Conservation (phyloP, 2,888 invertebrate species). For the Hemithea aestivaria region DNA sequence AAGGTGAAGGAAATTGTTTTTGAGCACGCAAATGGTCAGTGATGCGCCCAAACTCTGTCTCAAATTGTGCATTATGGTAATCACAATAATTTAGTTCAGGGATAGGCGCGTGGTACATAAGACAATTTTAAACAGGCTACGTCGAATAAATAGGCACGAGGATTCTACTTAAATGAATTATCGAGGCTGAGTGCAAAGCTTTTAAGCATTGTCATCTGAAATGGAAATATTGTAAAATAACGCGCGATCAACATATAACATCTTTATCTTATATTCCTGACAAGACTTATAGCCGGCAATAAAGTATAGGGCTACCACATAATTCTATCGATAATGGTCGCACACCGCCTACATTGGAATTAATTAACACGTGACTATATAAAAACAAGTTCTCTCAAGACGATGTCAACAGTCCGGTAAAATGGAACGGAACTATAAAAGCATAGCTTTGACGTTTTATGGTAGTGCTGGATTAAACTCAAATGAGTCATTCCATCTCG, state of each 20-base stretch:
- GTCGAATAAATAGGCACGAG: no score
- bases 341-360: slow-evolving; percentile 70
- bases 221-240: slow-evolving; percentile 43
- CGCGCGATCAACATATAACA: slow-evolving; percentile 44
- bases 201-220: slow-evolving; percentile 39
- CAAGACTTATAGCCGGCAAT: slow-evolving; percentile 59
- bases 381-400: slow-evolving; percentile 62
- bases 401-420: slow-evolving; percentile 62
- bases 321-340: slow-evolving; percentile 69
- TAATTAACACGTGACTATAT: slow-evolving; percentile 71
- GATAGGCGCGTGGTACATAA: no score
- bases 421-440: slow-evolving; percentile 64
- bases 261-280: slow-evolving; percentile 57
- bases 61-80: no score
- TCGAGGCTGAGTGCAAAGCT: background rate
- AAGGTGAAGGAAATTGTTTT: background rate
- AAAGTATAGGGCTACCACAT: slow-evolving; percentile 72
- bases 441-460: slow-evolving; percentile 57
- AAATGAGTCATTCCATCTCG: slow-evolving; percentile 62
- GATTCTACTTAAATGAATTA: no score
- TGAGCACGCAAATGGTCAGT: no score
- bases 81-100: no score
- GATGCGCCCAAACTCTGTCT: no score
- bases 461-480: slow-evolving; percentile 51
- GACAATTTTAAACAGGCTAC: no score